These are phyloP conservation scores for Vidua macroura DNA, from an alignment of 2,113 vertebrate species.

Conservation along the genomic window DNA sequence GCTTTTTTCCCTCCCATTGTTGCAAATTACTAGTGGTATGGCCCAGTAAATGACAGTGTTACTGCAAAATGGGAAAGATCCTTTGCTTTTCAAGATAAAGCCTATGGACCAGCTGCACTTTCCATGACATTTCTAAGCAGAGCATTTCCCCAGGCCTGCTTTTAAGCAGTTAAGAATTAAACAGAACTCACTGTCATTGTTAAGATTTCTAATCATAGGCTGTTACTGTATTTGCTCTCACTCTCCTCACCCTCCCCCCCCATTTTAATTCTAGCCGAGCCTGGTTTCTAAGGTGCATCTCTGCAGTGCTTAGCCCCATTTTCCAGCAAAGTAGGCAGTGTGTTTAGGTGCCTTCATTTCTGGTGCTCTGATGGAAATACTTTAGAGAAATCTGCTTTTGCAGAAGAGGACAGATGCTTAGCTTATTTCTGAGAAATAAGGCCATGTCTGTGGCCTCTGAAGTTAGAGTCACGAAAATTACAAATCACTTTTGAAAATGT, in stretches of 20 bases:
- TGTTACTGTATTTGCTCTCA: constrained; percentile 43
- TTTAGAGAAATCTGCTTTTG: constrained; percentile 21
- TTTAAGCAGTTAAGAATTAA: constrained; percentile 63
- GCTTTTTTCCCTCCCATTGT: constrained; percentile 69
- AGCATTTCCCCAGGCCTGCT: constrained; percentile 43
- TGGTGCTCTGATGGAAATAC: neutral
- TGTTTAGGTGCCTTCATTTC: constrained; percentile 6
- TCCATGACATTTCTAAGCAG: constrained; percentile 63
- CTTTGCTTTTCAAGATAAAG: constrained; percentile 71
- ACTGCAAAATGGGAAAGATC: constrained; percentile 69
- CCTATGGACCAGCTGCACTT: constrained; percentile 69
- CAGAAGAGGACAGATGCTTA: neutral
- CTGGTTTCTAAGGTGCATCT: constrained; percentile 33
- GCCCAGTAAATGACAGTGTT: constrained; percentile 68
- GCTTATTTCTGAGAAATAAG: constrained; percentile 16
- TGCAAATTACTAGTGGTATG: constrained; percentile 71
- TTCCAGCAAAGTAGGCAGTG: neutral
- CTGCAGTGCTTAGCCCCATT: neutral
- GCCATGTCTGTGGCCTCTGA: neutral
- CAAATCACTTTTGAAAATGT: neutral
- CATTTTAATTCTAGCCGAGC: neutral
- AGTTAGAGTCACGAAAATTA: neutral
- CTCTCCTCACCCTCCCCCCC: neutral
- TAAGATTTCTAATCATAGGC: constrained; percentile 48
- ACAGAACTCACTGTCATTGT: constrained; percentile 54